Evolutionary conservation across 1,140 invertebrate species (phyloP), one percentile per base, ranked within the genome.

Genomic region (Mya arenaria): DNA sequence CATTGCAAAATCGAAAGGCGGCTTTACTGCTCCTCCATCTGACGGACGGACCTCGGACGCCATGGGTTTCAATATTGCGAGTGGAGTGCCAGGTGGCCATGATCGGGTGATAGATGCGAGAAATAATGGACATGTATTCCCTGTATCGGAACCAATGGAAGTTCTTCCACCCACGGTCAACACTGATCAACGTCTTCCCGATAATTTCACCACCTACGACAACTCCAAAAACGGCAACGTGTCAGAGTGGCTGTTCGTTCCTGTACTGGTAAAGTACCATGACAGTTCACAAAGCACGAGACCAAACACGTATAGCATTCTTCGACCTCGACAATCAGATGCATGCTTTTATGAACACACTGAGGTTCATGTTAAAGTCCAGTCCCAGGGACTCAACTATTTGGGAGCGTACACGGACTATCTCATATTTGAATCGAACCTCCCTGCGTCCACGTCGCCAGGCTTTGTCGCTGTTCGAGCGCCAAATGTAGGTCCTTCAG

Each of bases 241-340:
- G n/a, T 52, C 48, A n/a, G 48, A 52, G 17, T 75, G 73, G 73
- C 55, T 39, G 1, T 75, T 75, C 23, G 62, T 75, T 32, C 73
- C 73, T 32, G 73, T 75, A 8, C 15, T n/a, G 52, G 58, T 75
- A 15, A 52, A 17, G 25, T 52, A 52, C 48, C 19, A 52, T 52
- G n/a, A 36, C 52, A 17, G 36, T 28, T 15, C 41, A 3, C 19
- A 39, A n/a, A 36, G 28, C 10, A 37, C 32, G 19, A 15, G 6
- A 15, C 60, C 19, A 10, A 30, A 23, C 6, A 23, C 30, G 60
- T 28, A 32, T 63, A 30, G 1, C 19, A 63, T 23, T n/a, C 6
- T 15, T 23, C 36, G 19, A 30, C 13, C 52, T 13, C 23, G 17
- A 32, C 8, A 25, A 19, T 48, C 23, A 37, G 32, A 4, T 79